Evolutionary conservation across 2,113 vertebrate species (phyloP).

Genomic region (Phrynocephalus versicolor): DNA sequence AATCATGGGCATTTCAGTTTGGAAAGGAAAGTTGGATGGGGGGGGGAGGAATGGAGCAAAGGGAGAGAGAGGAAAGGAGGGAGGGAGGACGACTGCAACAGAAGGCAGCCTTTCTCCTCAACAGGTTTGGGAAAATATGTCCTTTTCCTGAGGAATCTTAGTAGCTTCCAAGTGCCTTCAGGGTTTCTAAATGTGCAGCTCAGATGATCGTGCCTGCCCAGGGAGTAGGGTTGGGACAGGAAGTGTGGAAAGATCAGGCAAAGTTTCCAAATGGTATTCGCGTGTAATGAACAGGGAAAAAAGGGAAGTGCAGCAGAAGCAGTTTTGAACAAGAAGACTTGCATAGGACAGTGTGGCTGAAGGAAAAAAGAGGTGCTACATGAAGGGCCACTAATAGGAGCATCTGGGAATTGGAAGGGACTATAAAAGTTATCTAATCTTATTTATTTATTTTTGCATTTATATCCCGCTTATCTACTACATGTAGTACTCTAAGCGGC

Average conservation of each 20-base stretch:
- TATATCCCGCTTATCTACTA: no score
- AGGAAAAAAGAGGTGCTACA: not conserved
- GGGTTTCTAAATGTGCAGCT: not conserved
- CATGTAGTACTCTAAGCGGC: no score
- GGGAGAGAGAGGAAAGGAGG: no score
- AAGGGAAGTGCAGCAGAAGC: not conserved
- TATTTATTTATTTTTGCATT: no score
- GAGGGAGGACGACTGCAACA: not conserved
- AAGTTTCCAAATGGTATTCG: no score
- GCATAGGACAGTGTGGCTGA: not conserved
- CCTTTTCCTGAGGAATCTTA: not conserved
- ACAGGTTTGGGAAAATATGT: not conserved
- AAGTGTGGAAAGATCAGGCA: not conserved
- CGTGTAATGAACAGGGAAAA: not conserved
- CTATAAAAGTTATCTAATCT: no score
- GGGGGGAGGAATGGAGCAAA: no score
- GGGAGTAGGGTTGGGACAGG: not conserved
- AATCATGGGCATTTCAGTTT: not conserved
- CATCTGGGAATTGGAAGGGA: no score
- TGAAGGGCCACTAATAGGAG: no score
- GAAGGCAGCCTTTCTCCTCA: not conserved
- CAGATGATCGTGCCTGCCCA: not conserved
- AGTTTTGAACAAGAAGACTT: no score
- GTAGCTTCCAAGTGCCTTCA: not conserved
- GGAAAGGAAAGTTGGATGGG: not conserved